Evolutionary conservation across 2,797 vertebrate genomes (phyloP), one percentile per base, ranked within the genome.

Genomic region (Muscicapa striata): DNA sequence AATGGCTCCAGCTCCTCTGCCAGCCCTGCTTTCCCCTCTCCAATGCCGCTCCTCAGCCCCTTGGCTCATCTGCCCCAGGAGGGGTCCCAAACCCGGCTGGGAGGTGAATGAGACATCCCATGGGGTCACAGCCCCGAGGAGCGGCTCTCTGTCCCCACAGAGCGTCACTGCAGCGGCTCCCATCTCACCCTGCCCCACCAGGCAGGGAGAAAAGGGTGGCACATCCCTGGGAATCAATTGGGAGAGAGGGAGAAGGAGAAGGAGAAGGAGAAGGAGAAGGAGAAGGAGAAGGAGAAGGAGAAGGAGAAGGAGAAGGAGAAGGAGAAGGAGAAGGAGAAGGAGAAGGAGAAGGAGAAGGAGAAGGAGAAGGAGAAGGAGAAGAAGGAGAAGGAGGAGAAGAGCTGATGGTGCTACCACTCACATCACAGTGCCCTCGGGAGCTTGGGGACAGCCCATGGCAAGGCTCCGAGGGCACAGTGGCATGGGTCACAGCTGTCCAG

Each of bases 381-480:
- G 57, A 30, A 54, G 34, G 43, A 48, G 46, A 19, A 64, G 46
- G 22, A 64, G 45, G 48, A 41, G 0, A 2, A 57, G 32, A 41
- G 24, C 64, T 68, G 54, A 3, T 13, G 15, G 11, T 66, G 40
- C 21, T 32, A 30, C 73, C 13, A 3, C 29, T 32, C 13, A 17
- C 4, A 10, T 18, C 30, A 12, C 1, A 0, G 13, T 9, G 11
- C 36, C 63, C 38, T n/a, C 6, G 0, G 45, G 22, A 78, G 43
- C 34, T 9, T 3, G n/a, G 62, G 30, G 36, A 81, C 0, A 1
- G 36, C 22, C 41, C 51, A 4, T 5, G 10, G 36, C 11, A 12
- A 29, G 22, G 45, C 20, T 49, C 10, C 0, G 3, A 55, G 63
- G 52, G 34, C 32, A 18, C 54, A n/a, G 0, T 1, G 1, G 11